Conservation (phyloP, 2,888 invertebrate species). For the Synanthedon formicaeformis region DNA sequence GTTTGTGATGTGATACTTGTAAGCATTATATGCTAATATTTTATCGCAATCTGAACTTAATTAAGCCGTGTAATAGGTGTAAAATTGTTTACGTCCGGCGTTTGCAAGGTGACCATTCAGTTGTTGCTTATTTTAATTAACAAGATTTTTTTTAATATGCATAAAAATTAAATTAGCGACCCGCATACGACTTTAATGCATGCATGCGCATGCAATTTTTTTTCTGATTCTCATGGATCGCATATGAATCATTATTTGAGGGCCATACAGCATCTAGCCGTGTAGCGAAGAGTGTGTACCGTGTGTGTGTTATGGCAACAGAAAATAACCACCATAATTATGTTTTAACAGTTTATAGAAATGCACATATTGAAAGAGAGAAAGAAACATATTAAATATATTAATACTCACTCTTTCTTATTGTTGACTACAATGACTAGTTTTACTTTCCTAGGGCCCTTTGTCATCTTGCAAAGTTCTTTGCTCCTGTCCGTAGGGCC, state of each 20-base stretch:
- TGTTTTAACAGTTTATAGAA: too few relatives aligned
- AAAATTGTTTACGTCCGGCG: constrained; percentile 49
- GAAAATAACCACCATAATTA: too few relatives aligned
- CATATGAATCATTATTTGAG: too few relatives aligned
- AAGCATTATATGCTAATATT: constrained; percentile 53
- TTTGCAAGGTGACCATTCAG: not conserved
- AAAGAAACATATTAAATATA: not conserved
- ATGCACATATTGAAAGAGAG: not conserved
- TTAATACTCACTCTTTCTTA: constrained; percentile 68
- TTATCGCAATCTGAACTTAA: constrained; percentile 53
- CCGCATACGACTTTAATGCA: too few relatives aligned
- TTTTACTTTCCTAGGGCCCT: constrained; percentile 71
- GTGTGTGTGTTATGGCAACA: too few relatives aligned
- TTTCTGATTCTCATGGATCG: too few relatives aligned
- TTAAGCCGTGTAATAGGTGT: constrained; percentile 38
- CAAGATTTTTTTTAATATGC: not conserved
- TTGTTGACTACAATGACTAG: constrained; percentile 72
- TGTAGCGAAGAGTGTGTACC: too few relatives aligned
- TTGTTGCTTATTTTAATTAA: not conserved
- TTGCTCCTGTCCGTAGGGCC: constrained; percentile 58
- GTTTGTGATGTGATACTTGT: constrained; percentile 13
- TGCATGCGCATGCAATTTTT: too few relatives aligned
- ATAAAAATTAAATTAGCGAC: not conserved
- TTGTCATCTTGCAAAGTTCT: constrained; percentile 68
- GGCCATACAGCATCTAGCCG: too few relatives aligned